Conservation (phyloP, 2,888 invertebrate species). For the Nomada ruficornis region DNA sequence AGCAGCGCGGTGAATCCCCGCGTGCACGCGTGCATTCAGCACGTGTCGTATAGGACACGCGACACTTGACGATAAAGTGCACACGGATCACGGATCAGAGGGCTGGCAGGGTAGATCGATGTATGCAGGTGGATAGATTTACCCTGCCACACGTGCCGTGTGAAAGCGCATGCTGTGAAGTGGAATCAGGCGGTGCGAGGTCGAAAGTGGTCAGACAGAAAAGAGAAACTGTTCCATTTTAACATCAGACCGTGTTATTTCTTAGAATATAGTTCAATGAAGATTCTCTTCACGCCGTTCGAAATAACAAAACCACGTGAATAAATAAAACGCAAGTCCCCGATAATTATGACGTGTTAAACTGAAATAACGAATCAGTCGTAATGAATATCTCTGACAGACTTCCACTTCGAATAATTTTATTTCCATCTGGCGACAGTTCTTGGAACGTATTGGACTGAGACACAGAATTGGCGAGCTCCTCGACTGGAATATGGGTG, state of each 20-base stretch:
- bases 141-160: constrained; percentile 35
- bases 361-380: too few species aligned
- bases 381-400: too few species aligned
- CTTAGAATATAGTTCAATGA: too few species aligned
- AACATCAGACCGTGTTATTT: too few species aligned
- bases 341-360: too few species aligned
- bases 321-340: too few species aligned
- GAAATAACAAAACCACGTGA: too few species aligned
- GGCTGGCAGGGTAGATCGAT: constrained; percentile 53
- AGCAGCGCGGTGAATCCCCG: background rate
- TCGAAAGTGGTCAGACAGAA: constrained; percentile 54
- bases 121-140: constrained; percentile 55
- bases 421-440: background rate
- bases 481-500: constrained; percentile 57
- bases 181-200: constrained; percentile 60
- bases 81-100: constrained; percentile 72
- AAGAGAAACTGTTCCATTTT: background rate
- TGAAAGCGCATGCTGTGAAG: constrained; percentile 53
- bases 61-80: constrained; percentile 66
- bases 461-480: constrained; percentile 30
- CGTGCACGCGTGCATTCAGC: constrained; percentile 31
- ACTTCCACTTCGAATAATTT: too few species aligned
- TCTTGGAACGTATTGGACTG: background rate
- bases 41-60: constrained; percentile 47
- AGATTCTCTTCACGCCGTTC: too few species aligned